Evolutionary conservation across 2,797 vertebrate species (phyloP).

Genomic region (Pelodytes ibericus): DNA sequence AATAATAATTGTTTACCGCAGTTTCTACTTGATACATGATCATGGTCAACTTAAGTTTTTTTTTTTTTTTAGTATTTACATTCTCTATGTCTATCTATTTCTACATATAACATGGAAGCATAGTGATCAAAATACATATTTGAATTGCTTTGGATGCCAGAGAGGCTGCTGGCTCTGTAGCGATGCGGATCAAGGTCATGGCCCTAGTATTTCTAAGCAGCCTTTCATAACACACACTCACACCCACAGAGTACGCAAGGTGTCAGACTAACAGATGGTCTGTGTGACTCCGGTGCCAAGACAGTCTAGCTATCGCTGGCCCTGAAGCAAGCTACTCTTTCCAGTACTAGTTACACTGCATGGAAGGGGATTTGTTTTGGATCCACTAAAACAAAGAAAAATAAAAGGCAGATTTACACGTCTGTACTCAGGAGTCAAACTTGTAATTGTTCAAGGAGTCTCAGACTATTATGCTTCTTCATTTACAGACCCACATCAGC

Average conservation of each 20-base stretch:
- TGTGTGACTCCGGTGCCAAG: constrained; percentile 32
- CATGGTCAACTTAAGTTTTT: too few relatives aligned
- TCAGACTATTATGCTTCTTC: too few relatives aligned
- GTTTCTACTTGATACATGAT: too few relatives aligned
- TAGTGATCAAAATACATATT: too few relatives aligned
- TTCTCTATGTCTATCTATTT: too few relatives aligned
- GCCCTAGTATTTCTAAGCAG: constrained; percentile 20
- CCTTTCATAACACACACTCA: constrained; percentile 35
- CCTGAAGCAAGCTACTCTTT: constrained; percentile 25
- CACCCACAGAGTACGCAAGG: constrained; percentile 31
- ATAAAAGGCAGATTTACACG: not conserved
- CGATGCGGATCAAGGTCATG: constrained; percentile 21
- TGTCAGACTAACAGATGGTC: constrained; percentile 52
- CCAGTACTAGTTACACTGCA: not conserved
- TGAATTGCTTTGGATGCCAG: too few relatives aligned
- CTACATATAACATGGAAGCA: too few relatives aligned
- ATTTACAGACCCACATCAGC: too few relatives aligned
- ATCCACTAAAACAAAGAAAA: not conserved
- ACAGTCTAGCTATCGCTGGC: constrained; percentile 26
- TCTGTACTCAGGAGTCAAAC: not conserved
- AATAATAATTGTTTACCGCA: too few relatives aligned
- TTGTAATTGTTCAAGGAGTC: not conserved
- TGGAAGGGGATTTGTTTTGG: not conserved
- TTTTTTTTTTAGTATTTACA: too few relatives aligned
- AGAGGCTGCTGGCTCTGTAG: too few relatives aligned